Evolutionary conservation across 2,888 invertebrate species (phyloP).

Genomic region (Zelleria hepariella): DNA sequence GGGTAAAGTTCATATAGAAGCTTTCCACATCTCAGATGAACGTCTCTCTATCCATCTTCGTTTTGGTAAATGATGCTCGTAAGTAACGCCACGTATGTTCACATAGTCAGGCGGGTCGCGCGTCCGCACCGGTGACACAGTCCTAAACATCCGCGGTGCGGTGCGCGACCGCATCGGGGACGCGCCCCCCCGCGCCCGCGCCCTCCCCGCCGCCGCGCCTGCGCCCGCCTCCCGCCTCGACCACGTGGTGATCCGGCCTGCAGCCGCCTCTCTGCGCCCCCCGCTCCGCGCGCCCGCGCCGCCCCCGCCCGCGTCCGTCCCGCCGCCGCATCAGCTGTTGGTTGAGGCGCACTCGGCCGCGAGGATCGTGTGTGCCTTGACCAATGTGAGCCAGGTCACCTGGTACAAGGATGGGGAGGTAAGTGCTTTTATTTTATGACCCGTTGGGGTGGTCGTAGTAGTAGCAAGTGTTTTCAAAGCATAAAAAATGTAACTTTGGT

Average conservation of each 20-base stretch:
- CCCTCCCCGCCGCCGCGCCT: constrained; percentile 50
- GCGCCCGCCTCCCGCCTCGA: constrained; percentile 48
- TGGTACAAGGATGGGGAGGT: constrained; percentile 64
- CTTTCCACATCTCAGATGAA: not conserved
- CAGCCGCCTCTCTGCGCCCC: constrained; percentile 22
- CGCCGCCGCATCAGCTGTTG: constrained; percentile 28
- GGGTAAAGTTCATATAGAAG: no score
- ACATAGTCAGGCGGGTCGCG: constrained; percentile 28
- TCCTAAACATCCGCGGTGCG: constrained; percentile 60
- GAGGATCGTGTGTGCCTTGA: constrained; percentile 37
- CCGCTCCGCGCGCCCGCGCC: constrained; percentile 3
- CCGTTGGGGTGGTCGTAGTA: not conserved
- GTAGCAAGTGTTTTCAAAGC: not conserved
- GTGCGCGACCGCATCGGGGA: constrained; percentile 61
- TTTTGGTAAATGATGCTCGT: no score
- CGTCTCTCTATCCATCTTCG: no score
- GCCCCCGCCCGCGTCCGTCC: not conserved
- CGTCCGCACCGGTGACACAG: constrained; percentile 59
- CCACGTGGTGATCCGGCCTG: constrained; percentile 57
- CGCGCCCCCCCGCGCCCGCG: constrained; percentile 19
- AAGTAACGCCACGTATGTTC: no score
- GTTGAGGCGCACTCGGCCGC: constrained; percentile 50
- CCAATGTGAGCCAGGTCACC: constrained; percentile 40
- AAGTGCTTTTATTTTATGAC: constrained; percentile 5
- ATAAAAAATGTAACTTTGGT: not conserved